Evolutionary conservation across 2,888 invertebrate genomes (phyloP).

Genomic region (Cosmopolites sordidus): DNA sequence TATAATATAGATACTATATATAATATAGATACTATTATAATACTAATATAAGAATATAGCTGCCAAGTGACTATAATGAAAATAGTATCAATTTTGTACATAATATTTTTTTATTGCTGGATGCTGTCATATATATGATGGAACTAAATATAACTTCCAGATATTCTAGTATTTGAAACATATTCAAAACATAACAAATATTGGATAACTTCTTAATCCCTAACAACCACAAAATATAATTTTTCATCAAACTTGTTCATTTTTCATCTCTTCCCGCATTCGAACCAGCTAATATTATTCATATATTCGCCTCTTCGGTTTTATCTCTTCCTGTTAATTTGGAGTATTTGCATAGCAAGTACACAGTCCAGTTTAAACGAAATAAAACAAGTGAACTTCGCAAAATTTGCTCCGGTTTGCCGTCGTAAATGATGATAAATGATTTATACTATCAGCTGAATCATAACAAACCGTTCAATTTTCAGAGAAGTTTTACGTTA

Average conservation of each 20-base stretch:
- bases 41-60: too few species aligned
- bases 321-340: conserved; percentile 23
- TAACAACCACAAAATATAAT: background rate
- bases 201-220: too few species aligned
- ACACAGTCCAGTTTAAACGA: conserved; percentile 2
- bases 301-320: conserved; percentile 17
- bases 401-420: background rate
- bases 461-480: background rate
- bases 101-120: too few species aligned
- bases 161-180: too few species aligned
- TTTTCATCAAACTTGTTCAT: background rate
- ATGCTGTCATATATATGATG: too few species aligned
- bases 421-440: conserved; percentile 1
- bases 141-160: too few species aligned
- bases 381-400: background rate
- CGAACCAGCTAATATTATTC: conserved; percentile 10
- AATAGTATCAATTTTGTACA: too few species aligned
- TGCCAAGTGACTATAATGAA: too few species aligned
- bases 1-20: too few species aligned
- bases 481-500: too few species aligned
- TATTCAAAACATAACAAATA: too few species aligned
- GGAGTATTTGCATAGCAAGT: conserved; percentile 16
- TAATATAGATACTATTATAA: too few species aligned
- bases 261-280: background rate
- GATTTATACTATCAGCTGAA: background rate